phyloP scores from a whole-genome alignment of 2,113 vertebrate genomes.

The Hippocampus comes region DNA sequence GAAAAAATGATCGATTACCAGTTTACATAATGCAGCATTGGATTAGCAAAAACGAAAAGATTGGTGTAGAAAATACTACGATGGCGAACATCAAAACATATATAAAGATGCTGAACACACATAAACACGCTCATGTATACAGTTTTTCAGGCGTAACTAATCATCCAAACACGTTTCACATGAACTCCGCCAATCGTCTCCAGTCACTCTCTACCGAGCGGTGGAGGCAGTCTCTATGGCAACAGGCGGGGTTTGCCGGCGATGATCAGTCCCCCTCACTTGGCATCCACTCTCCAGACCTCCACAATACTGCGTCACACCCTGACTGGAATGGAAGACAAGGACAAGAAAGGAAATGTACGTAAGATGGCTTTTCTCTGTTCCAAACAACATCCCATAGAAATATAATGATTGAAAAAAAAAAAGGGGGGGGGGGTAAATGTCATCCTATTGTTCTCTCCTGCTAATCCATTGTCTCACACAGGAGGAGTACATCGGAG shows the following conservation, averaged over 20 bases:
- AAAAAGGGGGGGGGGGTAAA: not conserved
- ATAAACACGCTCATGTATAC: not conserved
- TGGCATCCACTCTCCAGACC: constrained; percentile 40
- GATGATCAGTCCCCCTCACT: constrained; percentile 39
- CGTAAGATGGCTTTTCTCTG: constrained; percentile 12
- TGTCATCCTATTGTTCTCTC: not conserved
- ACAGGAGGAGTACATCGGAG: constrained; percentile 74
- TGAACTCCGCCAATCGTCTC: not conserved
- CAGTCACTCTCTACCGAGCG: not conserved
- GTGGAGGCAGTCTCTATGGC: constrained; percentile 56
- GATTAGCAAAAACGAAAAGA: not conserved
- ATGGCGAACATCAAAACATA: not conserved
- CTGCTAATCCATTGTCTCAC: constrained; percentile 47
- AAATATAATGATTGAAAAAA: not conserved
- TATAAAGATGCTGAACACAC: not conserved
- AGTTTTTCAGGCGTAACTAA: not conserved
- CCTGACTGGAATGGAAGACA: constrained; percentile 66
- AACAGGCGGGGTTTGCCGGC: constrained; percentile 66
- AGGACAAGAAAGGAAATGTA: constrained; percentile 68
- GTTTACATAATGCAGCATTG: constrained; percentile 13
- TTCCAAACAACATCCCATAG: not conserved
- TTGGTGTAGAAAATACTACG: not conserved
- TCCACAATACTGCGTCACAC: constrained; percentile 46
- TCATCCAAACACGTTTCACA: not conserved
- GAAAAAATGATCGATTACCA: not conserved